Base-by-base conservation (phyloP, 2,113 vertebrate species). In the Rhabdornis inornatus region DNA sequence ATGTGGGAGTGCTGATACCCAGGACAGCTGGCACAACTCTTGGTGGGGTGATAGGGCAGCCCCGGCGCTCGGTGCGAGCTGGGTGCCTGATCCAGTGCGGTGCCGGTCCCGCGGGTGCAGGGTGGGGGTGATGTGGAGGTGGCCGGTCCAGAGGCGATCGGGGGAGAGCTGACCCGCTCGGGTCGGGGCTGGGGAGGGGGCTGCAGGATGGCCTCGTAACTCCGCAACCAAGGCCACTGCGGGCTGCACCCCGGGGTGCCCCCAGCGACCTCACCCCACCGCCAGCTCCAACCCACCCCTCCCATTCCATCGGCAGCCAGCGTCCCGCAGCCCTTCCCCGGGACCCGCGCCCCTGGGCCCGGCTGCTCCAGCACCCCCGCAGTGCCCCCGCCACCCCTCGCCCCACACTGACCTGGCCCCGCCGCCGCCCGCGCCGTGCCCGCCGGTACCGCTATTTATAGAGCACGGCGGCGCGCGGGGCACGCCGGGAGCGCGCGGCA, bases 181-280 rank as follows among this genome's bases (percentile, higher is more conserved):
- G 61, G 11, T 1, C 4, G 7, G 27, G 23, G 30, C 9, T n/a
- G 52, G 13, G 74, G 11, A n/a, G 44, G 37, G 35, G 52, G n/a
- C 18, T 39, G 52, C 63, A 65, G 33, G 5, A 15, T 15, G 19
- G 44, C 49, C 14, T 4, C 2, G 3, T 18, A 53, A 23, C 37
- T 15, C 21, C 59, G 31, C 74, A 42, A 0, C 14, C 66, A 18
- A 55, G 13, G 18, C 30, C 39, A 28, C 0, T 0, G 9, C 6
- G 4, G 39, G 50, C 37, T 9, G 37, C 64, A 33, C 47, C 17
- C 27, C 2, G 5, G 53, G n/a, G 31, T 66, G 81, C 45, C 35
- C 79, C 39, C 24, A 20, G 27, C 44, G 27, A 33, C 7, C 16
- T 57, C 74, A 37, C 4, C 27, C 13, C 24, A 22, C 13, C 4